Base-by-base conservation (phyloP, 2,888 invertebrate genomes). In the Hetaerina titia region DNA sequence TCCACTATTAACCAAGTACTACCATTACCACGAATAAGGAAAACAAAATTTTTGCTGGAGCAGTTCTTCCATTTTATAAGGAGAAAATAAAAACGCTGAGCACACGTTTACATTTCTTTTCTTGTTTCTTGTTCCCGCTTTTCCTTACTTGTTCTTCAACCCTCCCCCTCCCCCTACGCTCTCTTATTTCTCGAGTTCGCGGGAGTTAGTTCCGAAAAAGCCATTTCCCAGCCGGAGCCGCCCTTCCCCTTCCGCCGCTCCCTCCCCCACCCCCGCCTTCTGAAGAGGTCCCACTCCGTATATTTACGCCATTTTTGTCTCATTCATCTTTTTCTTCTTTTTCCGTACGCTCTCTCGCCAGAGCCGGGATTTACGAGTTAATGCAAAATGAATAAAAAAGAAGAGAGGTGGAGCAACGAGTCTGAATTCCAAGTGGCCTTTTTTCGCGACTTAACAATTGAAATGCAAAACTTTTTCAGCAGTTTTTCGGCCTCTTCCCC, bases 361-460 rank as follows among this genome's bases (percentile, higher is more conserved):
- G 25, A 31, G 81, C 81, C 31, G 81, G 31, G 81, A 81, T 81
- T 81, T 81, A 81, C 81, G 81, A 81, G 31, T 81, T 81, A 81
- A 81, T 81, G 81, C 81, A 31, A 81, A 81, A 31, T 81, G 81
- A 81, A 81, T 81, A n/a, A 81, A 81, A 81, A 92, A 69, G 63
- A 58, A 6, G 81, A 22, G 57, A 58, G 22, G 89, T 25, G 56
- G 25, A n/a, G n/a, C n/a, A 56, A 22, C 56, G 89, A n/a, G 64
- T 22, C 69, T 45, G 64, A 92, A 69, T 92, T 74, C 74, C 92
- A 92, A 92, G 92, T 92, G 74, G 64, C 63, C 92, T 92, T 69
- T 64, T 56, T 74, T 56, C 92, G 56, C 92, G n/a, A n/a, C 92
- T 92, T 69, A 69, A 92, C 92, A 92, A 92, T 92, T 92, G 92